Conservation (phyloP, 1,140 invertebrate species). For the Anadara kagoshimensis region DNA sequence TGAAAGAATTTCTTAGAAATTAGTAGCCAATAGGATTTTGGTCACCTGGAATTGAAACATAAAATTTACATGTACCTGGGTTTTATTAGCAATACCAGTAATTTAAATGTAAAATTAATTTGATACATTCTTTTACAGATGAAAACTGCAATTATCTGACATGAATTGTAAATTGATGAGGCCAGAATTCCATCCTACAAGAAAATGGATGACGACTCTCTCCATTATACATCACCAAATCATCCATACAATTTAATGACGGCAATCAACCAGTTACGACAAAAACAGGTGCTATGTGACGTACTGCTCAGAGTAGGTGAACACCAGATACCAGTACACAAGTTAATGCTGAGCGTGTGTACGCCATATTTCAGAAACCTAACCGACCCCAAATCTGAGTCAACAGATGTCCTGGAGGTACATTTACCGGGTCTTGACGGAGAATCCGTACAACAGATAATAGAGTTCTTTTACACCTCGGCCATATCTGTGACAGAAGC, state of each 20-base stretch:
- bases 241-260: conserved; percentile 53
- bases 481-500: conserved; percentile 53
- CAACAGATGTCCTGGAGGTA: conserved; percentile 36
- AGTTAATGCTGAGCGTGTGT: conserved; percentile 84
- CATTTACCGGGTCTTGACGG: conserved; percentile 44
- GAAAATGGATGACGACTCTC: conserved; percentile 29
- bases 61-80: too few species aligned
- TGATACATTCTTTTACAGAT: too few species aligned
- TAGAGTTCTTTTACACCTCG: conserved; percentile 63
- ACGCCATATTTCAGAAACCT: conserved; percentile 83
- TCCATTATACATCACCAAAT: conserved; percentile 61
- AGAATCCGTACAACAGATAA: conserved; percentile 42
- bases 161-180: too few species aligned
- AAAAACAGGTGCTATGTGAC: conserved; percentile 87
- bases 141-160: too few species aligned
- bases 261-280: conserved; percentile 76
- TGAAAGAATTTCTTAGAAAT: too few species aligned
- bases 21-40: too few species aligned
- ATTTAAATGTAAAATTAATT: too few species aligned
- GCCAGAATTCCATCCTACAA: too few species aligned
- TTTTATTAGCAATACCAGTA: too few species aligned
- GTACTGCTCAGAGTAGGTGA: conserved; percentile 86
- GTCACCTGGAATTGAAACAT: too few species aligned
- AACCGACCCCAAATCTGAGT: conserved; percentile 27
- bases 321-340: conserved; percentile 85